Percentiles rank a stretch among this genome's conserved stretches.
Conservation (phyloP, 2,113 vertebrate species). For the Epinephelus fuscoguttatus region DNA sequence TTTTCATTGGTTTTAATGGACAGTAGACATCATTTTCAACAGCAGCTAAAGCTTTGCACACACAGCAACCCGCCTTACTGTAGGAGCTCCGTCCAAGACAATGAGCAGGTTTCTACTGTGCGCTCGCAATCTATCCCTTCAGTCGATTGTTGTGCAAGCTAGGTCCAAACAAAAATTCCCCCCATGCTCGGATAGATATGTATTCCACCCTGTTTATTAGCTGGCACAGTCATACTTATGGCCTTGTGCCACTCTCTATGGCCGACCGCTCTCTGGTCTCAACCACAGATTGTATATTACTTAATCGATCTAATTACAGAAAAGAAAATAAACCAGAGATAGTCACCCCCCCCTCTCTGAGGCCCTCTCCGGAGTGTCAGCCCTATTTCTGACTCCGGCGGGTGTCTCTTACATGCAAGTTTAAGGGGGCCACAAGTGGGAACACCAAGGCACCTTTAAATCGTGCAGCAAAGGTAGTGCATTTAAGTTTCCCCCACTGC, state of each 20-base stretch:
- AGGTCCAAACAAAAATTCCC: slow-evolving; percentile 45
- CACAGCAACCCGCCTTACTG: slow-evolving; percentile 54
- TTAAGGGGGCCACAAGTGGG: slow-evolving; percentile 80
- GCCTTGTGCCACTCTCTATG: slow-evolving; percentile 57
- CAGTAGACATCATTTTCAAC: slow-evolving; percentile 58
- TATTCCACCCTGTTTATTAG: slow-evolving; percentile 73
- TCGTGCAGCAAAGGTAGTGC: slow-evolving; percentile 84
- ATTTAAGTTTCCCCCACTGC: slow-evolving; percentile 72
- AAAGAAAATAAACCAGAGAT: slow-evolving; percentile 84
- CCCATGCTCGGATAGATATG: slow-evolving; percentile 66
- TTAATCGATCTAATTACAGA: slow-evolving; percentile 83
- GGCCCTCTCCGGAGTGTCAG: slow-evolving; percentile 81
- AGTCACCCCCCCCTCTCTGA: slow-evolving; percentile 54
- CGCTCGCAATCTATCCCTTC: slow-evolving; percentile 42
- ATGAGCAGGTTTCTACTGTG: slow-evolving; percentile 59
- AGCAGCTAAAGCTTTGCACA: slow-evolving; percentile 72
- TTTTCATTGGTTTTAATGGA: slow-evolving; percentile 65
- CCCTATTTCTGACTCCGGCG: slow-evolving; percentile 86
- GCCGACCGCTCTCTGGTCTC: slow-evolving; percentile 67
- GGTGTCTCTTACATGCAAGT: slow-evolving; percentile 86
- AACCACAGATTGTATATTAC: slow-evolving; percentile 74
- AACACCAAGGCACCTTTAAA: slow-evolving; percentile 86
- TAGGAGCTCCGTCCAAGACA: slow-evolving; percentile 49
- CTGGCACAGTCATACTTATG: slow-evolving; percentile 45
- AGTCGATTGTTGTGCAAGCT: slow-evolving; percentile 58